Percentiles rank a stretch among this genome's conserved stretches.
phyloP scores from a whole-genome alignment of 2,113 vertebrate species.

The Fulmarus glacialis region DNA sequence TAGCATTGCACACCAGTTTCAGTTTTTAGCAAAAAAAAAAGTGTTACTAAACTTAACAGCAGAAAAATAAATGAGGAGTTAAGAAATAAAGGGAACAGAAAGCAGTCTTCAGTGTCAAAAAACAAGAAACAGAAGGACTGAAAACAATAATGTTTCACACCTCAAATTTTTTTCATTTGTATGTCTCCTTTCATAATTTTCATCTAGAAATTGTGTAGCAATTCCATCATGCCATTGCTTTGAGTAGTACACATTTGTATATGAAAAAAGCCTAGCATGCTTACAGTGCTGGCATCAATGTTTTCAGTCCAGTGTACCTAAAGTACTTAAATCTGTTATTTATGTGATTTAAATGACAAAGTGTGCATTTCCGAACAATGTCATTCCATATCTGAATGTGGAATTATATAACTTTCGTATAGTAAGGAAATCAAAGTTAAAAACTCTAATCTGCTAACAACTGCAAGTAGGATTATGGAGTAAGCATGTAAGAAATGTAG shows the following conservation, averaged over 20 bases:
- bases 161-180: not conserved
- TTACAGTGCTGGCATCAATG: not conserved
- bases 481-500: not conserved
- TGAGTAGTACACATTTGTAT: not conserved
- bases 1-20: not conserved
- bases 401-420: not conserved
- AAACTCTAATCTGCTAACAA: not conserved
- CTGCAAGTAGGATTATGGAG: not conserved
- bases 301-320: not conserved
- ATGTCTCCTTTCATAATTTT: not conserved
- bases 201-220: not conserved
- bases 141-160: not conserved
- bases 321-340: not conserved
- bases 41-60: not conserved
- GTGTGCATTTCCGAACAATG: not conserved
- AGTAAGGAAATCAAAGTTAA: not conserved
- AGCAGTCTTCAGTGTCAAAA: not conserved
- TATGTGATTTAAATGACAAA: not conserved
- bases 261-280: not conserved
- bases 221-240: not conserved
- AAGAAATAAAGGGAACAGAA: not conserved
- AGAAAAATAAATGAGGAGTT: not conserved
- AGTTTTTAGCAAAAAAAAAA: not conserved
- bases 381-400: not conserved
- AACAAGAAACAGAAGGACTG: not conserved